Conservation (phyloP, 2,113 vertebrate species). For the Sapajus apella region DNA sequence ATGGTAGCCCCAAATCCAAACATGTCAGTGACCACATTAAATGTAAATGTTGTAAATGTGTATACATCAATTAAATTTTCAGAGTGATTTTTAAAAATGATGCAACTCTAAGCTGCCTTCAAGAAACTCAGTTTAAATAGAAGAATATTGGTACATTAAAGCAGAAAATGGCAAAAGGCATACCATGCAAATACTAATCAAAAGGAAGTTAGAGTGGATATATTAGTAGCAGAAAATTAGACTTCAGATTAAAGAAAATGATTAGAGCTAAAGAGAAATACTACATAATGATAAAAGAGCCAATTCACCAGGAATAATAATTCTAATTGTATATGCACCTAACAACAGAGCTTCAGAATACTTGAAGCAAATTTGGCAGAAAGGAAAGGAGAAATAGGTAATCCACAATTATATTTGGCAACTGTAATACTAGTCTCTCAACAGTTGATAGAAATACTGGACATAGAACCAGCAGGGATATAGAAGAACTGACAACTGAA, state of each 20-base stretch:
- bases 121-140: constrained; percentile 36
- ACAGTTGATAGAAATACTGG: constrained; percentile 54
- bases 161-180: constrained; percentile 46
- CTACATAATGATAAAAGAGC: constrained; percentile 49
- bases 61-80: neutral
- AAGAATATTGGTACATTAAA: neutral
- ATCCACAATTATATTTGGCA: constrained; percentile 60
- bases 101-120: neutral
- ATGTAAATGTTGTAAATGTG: neutral
- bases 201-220: constrained; percentile 9
- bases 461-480: constrained; percentile 58
- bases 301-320: constrained; percentile 41
- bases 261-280: constrained; percentile 22
- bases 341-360: constrained; percentile 58
- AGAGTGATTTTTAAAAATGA: neutral
- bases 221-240: constrained; percentile 59
- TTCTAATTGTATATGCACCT: constrained; percentile 18
- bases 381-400: constrained; percentile 56
- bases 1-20: neutral
- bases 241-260: constrained; percentile 51
- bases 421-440: constrained; percentile 41
- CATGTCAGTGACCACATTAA: neutral
- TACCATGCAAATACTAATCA: constrained; percentile 34
- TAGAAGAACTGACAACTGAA: constrained; percentile 40
- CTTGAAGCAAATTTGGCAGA: constrained; percentile 52